Evolutionary conservation across 2,888 invertebrate species (phyloP).

Genomic region (Daptonema setosum): DNA sequence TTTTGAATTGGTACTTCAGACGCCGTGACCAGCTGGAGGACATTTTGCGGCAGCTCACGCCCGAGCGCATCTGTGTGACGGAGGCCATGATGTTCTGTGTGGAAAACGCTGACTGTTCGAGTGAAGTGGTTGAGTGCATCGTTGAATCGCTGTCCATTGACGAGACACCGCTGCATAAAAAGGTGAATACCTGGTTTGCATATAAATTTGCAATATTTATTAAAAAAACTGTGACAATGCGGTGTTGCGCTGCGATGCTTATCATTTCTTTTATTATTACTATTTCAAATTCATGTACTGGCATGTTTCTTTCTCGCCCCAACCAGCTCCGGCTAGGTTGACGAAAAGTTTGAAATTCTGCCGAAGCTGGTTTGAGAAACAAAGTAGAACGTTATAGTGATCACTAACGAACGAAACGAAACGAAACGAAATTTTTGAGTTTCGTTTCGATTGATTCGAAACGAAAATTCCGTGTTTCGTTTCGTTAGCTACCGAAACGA

Average conservation of each 20-base stretch:
- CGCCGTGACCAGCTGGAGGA: slow-evolving; percentile 81
- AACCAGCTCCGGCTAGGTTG: too few relatives aligned
- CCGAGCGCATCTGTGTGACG: slow-evolving; percentile 53
- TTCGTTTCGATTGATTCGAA: too few relatives aligned
- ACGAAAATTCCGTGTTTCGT: too few relatives aligned
- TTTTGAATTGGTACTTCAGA: slow-evolving; percentile 32
- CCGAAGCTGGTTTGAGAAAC: too few relatives aligned
- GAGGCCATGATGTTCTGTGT: slow-evolving; percentile 98
- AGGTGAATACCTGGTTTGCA: too few relatives aligned
- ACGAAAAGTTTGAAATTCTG: too few relatives aligned
- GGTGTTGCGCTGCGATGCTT: background rate
- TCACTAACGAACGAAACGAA: too few relatives aligned
- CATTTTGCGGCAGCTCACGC: slow-evolving; percentile 58
- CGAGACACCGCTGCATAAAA: slow-evolving; percentile 57
- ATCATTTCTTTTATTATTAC: background rate
- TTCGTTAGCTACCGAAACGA: too few relatives aligned
- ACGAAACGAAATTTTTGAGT: too few relatives aligned
- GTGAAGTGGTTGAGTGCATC: slow-evolving; percentile 78
- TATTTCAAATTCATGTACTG: too few relatives aligned
- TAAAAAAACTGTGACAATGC: background rate
- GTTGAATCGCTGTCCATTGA: slow-evolving; percentile 41
- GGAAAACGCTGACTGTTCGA: slow-evolving; percentile 88
- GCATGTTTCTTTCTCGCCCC: too few relatives aligned
- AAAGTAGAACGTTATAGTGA: too few relatives aligned
- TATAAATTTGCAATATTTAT: slow-evolving; percentile 13